Conservation (phyloP, 2,797 vertebrate genomes). For the Micromesistius poutassou region DNA sequence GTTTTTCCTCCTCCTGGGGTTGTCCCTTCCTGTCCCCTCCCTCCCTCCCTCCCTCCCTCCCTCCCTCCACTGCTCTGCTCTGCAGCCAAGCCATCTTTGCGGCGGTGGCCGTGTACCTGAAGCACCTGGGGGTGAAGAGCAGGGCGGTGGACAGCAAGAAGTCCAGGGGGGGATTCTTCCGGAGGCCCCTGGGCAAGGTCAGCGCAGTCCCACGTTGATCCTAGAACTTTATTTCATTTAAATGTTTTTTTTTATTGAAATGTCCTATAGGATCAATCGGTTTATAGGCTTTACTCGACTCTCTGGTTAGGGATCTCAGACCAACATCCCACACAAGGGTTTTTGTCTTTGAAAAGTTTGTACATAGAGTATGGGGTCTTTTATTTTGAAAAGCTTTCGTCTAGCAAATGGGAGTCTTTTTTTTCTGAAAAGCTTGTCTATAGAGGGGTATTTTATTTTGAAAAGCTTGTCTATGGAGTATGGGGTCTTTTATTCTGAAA, state of each 20-base stretch:
- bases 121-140: conserved; percentile 86
- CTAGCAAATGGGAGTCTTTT: no score
- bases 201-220: neutral
- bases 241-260: neutral
- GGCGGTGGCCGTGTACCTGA: conserved; percentile 83
- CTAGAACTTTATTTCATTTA: no score
- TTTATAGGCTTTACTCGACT: neutral
- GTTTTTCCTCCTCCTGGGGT: neutral
- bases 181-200: conserved; percentile 77
- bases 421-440: no score
- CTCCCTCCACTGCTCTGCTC: conserved; percentile 1
- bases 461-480: neutral
- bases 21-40: neutral
- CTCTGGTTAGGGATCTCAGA: neutral
- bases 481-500: neutral
- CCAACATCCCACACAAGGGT: neutral
- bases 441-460: no score
- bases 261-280: neutral
- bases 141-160: conserved; percentile 84
- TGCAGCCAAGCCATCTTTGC: conserved; percentile 79
- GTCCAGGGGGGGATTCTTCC: conserved; percentile 81
- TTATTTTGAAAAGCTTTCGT: neutral
- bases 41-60: neutral
- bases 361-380: neutral
- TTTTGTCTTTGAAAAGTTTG: neutral